A percentile compares a stretch with the other conserved stretches of the same genome.
Conservation (phyloP, 2,888 invertebrate genomes). For the Pachymerium ferrugineum region DNA sequence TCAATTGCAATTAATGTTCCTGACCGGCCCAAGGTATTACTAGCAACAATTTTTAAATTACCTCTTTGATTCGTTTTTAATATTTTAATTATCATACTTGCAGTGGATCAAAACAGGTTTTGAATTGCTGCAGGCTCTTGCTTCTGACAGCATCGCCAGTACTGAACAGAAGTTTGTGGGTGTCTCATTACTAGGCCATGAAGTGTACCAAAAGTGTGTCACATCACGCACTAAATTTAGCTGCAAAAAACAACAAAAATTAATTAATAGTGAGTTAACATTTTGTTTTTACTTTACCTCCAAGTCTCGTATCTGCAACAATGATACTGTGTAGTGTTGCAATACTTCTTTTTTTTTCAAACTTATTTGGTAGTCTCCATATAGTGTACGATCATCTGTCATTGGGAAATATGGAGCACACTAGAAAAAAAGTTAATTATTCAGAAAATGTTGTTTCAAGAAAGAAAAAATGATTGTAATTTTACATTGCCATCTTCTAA, state of each 20-base stretch:
- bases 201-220: background rate
- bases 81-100: background rate
- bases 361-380: background rate
- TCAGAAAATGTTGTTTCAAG: too few relatives aligned
- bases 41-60: constrained; percentile 39
- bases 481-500: background rate
- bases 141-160: background rate
- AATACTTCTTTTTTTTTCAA: background rate
- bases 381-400: background rate
- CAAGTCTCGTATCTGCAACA: background rate
- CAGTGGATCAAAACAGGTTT: background rate
- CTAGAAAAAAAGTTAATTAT: too few relatives aligned
- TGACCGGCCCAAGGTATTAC: constrained; percentile 82
- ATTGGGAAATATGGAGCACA: background rate
- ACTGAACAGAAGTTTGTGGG: background rate
- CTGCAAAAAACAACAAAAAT: background rate
- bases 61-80: background rate
- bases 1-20: constrained; percentile 82
- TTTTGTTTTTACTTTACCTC: background rate
- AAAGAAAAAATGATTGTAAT: too few relatives aligned
- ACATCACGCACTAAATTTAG: background rate
- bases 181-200: background rate
- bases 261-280: background rate
- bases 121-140: background rate
- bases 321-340: background rate